phyloP scores from a whole-genome alignment of 2,113 vertebrate species.

The Cyprinus carpio region DNA sequence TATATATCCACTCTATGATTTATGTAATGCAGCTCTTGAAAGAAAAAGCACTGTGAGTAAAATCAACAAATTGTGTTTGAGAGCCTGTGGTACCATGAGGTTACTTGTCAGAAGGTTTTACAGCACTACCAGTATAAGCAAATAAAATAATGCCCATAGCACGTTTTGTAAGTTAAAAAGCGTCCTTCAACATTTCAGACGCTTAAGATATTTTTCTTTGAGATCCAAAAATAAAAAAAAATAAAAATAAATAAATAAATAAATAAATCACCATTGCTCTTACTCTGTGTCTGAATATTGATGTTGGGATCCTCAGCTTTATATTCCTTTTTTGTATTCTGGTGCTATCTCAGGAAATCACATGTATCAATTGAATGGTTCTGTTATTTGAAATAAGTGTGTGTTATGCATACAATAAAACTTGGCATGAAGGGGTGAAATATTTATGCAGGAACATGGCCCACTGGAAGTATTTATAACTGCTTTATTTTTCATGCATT shows the following conservation, averaged over 20 bases:
- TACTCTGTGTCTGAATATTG: background rate
- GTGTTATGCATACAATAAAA: slow-evolving; percentile 7
- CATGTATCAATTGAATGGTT: background rate
- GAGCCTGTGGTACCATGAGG: background rate
- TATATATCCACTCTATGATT: slow-evolving; percentile 37
- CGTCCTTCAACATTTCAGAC: background rate
- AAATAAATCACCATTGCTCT: background rate
- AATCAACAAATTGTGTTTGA: slow-evolving; percentile 25
- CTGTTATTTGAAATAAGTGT: background rate
- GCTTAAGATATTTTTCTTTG: too few species aligned
- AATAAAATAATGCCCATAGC: background rate
- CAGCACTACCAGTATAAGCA: background rate
- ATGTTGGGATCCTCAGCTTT: background rate
- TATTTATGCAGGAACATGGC: background rate
- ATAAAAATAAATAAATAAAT: background rate
- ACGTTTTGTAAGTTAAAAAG: background rate
- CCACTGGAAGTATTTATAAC: background rate
- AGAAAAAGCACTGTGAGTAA: slow-evolving; percentile 21
- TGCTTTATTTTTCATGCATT: background rate
- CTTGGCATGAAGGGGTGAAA: background rate
- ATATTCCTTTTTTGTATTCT: background rate
- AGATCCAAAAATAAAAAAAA: background rate
- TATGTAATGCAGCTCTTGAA: slow-evolving; percentile 25
- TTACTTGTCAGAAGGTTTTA: slow-evolving; percentile 1
- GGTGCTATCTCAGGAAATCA: background rate